Base-by-base conservation (phyloP, 2,797 vertebrate species). In the Enteromius fasciolatus region DNA sequence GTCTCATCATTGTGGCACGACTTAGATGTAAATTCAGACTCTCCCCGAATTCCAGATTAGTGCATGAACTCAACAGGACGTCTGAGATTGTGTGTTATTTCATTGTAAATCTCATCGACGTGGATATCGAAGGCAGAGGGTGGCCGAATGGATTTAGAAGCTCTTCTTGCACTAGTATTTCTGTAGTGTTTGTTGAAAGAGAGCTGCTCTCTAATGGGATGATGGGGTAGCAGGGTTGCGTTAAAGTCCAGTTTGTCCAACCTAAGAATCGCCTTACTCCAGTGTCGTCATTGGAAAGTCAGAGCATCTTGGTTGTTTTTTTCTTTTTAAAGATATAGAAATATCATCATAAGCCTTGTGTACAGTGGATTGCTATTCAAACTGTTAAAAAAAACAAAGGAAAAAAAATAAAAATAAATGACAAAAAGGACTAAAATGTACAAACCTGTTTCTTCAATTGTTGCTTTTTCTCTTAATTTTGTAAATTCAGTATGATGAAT, bases 401-500 rank as follows among this genome's bases (percentile, higher is more conserved):
- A 39, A 39, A 39, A 67, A 76, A 78, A 66, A 72, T 23, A 83
- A 57, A 84, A 80, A 76, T 66, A 77, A 72, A 63, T 33, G 48
- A 75, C 72, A 85, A 79, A 83, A 83, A 86, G 87, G 92, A 91
- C 90, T 91, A 89, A 92, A 88, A 90, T 93, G 92, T 94, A 95
- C 92, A 95, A 93, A 89, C 94, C 89, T 91, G 90, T 94, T 92
- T 93, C 91, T 94, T 92, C 93, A 93, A 94, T 93, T 94, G 93
- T 94, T 95, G 95, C 94, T 95, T 96, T 95, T 91, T 93, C 91
- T 91, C 91, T 89, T 88, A 79, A 89, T 94, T 96, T 96, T 92
- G 91, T 95, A 95, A 95, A 94, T 94, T 95, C 91, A 94, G 87
- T 93, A 94, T 93, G 95, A 94, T 95, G 94, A 95, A 95, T 93